phyloP scores from a whole-genome alignment of 2,888 invertebrate species.

The Lepeophtheirus nordmannii region DNA sequence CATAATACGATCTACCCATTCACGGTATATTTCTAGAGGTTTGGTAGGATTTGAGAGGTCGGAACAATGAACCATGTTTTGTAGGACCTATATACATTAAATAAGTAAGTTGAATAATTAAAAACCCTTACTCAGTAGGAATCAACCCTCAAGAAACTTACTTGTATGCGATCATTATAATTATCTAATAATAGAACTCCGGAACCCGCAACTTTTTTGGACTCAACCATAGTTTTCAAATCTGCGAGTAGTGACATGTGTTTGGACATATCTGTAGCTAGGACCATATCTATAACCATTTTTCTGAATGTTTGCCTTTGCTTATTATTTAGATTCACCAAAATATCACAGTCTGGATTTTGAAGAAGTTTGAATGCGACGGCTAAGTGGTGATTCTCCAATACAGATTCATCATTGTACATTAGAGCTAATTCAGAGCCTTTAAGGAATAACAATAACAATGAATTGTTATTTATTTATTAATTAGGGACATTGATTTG shows the following conservation, averaged over 20 bases:
- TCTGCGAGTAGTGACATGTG: conserved; percentile 98
- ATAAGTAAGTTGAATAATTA: conserved; percentile 3
- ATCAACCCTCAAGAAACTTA: conserved; percentile 30
- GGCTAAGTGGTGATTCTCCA: conserved; percentile 97
- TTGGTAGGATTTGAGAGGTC: conserved; percentile 86
- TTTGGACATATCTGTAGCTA: conserved; percentile 99
- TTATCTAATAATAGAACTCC: conserved; percentile 90
- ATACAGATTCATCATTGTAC: conserved; percentile 99
- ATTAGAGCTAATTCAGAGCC: conserved; percentile 95
- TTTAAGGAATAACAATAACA: conserved; percentile 32
- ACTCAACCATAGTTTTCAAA: conserved; percentile 98
- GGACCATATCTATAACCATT: conserved; percentile 98
- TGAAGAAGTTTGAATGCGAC: conserved; percentile 91
- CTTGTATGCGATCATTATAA: conserved; percentile 94
- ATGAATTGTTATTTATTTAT: neutral
- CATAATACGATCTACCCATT: conserved; percentile 89
- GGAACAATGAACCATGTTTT: conserved; percentile 97
- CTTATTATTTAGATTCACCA: conserved; percentile 82
- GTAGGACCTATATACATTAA: conserved; percentile 54
- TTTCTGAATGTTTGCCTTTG: conserved; percentile 89
- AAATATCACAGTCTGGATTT: conserved; percentile 93
- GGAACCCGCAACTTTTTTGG: conserved; percentile 84
- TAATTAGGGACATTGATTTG: neutral
- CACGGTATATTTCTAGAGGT: conserved; percentile 78
- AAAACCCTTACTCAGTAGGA: neutral